Base-by-base conservation (phyloP, 2,888 invertebrate species). In the Germaria angustata region DNA sequence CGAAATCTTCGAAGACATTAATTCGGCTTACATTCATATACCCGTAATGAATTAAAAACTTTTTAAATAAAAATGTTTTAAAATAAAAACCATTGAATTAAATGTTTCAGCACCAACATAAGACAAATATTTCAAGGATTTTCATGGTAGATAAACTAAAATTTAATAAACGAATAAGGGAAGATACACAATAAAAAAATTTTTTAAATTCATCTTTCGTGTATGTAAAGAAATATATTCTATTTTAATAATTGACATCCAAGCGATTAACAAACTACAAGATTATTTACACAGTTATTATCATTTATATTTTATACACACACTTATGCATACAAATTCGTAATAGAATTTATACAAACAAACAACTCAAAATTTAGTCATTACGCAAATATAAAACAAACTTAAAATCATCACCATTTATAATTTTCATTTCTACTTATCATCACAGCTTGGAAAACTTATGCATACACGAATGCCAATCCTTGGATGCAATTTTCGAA, bases 371-470 rank as follows among this genome's bases (percentile, higher is more conserved):
- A 71, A 71, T 34, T 32, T 51, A 22, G 53, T 55, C 41, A 53
- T 53, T 55, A n/a, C 51, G 41, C 61, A 41, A n/a, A 51, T 39
- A 61, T 11, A 15, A 72, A 73, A 73, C 28, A 28, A 63, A 72
- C 36, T 39, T 59, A 72, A 59, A 63, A 53, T 53, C 69, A 63
- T 69, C 68, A 61, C 61, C 51, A 41, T 77, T 68, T 20, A 59
- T 63, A 44, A 53, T 24, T 69, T 22, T 44, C 61, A 69, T 61
- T 63, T 68, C 53, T 53, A 61, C 63, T 41, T 68, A 44, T 69
- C 61, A 77, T 77, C 77, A 77, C 77, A 77, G 77, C 53, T 69
- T 69, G 39, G 46, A 41, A 77, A 77, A 77, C 68, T 77, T 77
- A 77, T 69, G 51, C 24, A 46, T 77, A 76, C 41, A 39, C 15